Base-by-base conservation (phyloP, 1,140 invertebrate genomes). In the Radopholus similis region DNA sequence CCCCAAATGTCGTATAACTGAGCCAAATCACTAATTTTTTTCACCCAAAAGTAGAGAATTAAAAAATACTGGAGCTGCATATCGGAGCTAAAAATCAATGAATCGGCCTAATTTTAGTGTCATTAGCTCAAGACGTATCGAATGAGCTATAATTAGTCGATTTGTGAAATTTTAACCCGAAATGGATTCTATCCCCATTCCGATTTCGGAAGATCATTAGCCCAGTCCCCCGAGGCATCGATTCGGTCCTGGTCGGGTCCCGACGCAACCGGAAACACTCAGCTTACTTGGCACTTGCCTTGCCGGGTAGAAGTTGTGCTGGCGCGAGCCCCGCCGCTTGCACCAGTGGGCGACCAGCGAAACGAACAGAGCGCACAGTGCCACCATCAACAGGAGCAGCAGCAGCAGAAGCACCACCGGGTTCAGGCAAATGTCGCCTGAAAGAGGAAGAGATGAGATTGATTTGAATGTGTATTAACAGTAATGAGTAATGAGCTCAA, bases 361-460 rank as follows among this genome's bases (percentile, higher is more conserved):
- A 5, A 67, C 53, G 23, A 65, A 30, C 0, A 66, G 11, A 23
- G 51, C n/a, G n/a, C 44, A 18, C 64, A 67, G 6, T 11, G 62
- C 34, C 21, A 67, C 40, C 26, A 67, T 21, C 18, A 68, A 15
- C 63, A 67, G 37, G 32, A 44, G 35, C 37, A 67, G 3, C 26
- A 67, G 18, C 3, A 68, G 21, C 32, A 67, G 66, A 26, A 67
- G 30, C 9, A 66, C 32, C 32, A 64, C 66, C 1, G 64, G 64
- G n/a, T 68, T 67, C 66, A 67, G 30, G 56, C 65, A 67, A 15
- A 69, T 47, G 1, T 65, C 63, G 21, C 54, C 38, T 1, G 47
- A 34, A 8, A 51, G 13, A 51, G 30, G 6, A 49, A 6, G 18
- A 4, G 44, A 4, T 9, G 26, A 2, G 26, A 47, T 47, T 21